Evolutionary conservation across 2,113 vertebrate species (phyloP), one percentile per base, ranked within the genome.

Genomic region (Halcyon malimbica): DNA sequence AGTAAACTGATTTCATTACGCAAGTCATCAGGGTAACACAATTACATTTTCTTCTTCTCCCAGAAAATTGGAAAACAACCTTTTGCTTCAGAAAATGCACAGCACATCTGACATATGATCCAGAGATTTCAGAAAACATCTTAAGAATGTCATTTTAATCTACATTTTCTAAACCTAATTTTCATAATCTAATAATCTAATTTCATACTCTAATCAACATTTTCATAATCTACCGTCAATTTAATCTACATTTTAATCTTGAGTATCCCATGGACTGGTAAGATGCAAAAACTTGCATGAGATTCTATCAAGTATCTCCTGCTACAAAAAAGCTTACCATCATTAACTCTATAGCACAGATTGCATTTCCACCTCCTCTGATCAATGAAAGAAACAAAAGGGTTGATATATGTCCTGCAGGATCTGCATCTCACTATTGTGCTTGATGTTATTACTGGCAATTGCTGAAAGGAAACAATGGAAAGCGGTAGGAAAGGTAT

Each of bases 301-400:
- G 7, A 76, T 44, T 48, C 33, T 15, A 50, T 21, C 10, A 67
- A 68, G 14, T 39, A 57, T 31, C 28, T 81, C 51, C 68, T 42
- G 21, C 57, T 48, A 46, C 17, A 56, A 53, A 71, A 77, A 70
- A 94, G 71, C 98, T 53, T 97, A 99, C 99, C 99, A 69, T 99
- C 99, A 37, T 99, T 99, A 96, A 99, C 99, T 95, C 99, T 97
- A 82, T 99, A 99, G 92, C 99, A 99, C 48, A 99, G 98, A 96
- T 99, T 99, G 95, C 99, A 99, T 89, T 99, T 99, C 99, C 99
- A 99, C 84, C 99, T 97, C 67, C 99, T 99, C 77, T 99, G 99
- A 96, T 99, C 99, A 94, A 99, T 98, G 97, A 99, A 99, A 84
- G 99, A 99, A 91, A 99, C 99, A 26, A 99, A 99, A 17, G 99